phyloP scores from a whole-genome alignment of 35 echinoderm and acorn worm species.

The Nesometra sesokonis region DNA sequence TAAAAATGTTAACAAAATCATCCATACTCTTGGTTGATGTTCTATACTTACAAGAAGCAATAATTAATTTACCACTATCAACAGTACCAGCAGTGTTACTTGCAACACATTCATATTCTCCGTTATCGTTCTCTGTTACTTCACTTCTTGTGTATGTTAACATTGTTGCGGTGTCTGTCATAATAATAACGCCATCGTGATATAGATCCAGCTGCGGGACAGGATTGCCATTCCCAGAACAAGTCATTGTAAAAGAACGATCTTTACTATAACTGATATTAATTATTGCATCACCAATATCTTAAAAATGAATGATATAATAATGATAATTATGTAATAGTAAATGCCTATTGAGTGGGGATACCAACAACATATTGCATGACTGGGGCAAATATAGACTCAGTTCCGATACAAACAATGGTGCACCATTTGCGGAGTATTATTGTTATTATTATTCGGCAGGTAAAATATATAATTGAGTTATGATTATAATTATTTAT shows the following conservation, averaged over 20 bases:
- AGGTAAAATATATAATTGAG: too few species aligned
- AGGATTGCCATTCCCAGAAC: neutral
- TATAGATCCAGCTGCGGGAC: neutral
- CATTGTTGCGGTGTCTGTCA: neutral
- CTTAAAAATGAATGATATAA: neutral
- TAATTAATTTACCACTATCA: neutral
- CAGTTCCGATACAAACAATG: too few species aligned
- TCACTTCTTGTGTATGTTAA: neutral
- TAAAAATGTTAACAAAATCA: too few species aligned
- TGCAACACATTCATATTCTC: neutral
- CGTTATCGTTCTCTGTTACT: neutral
- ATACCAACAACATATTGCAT: too few species aligned
- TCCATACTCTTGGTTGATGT: too few species aligned
- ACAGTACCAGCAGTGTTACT: neutral
- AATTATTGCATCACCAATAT: neutral
- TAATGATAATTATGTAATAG: too few species aligned
- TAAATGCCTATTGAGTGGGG: too few species aligned
- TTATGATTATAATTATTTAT: too few species aligned
- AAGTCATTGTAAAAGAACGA: neutral
- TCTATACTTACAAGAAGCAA: neutral
- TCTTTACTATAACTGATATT: neutral
- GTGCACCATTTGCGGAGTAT: too few species aligned
- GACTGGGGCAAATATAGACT: too few species aligned
- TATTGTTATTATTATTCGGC: too few species aligned
- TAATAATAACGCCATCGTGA: neutral